phyloP scores from a whole-genome alignment of 30 jellyfish, hydroid and myxozoan species.

The Haliclystus octoradiatus region DNA sequence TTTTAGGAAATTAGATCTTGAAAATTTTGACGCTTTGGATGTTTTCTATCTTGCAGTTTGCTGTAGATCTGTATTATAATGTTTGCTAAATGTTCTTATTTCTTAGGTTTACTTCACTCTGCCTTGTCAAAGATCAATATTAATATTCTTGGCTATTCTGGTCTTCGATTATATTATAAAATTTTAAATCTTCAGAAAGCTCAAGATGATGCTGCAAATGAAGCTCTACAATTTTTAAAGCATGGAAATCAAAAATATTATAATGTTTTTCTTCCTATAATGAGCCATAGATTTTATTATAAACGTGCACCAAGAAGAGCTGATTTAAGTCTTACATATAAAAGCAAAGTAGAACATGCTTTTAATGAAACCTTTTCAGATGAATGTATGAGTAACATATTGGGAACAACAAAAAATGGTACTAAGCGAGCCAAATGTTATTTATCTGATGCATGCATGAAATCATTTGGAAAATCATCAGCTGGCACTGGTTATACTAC shows the following conservation, averaged over 20 bases:
- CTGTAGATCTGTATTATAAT: too few relatives aligned
- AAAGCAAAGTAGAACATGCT: neutral
- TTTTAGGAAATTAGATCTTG: too few relatives aligned
- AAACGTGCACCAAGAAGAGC: neutral
- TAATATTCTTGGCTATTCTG: neutral
- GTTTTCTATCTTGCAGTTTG: too few relatives aligned
- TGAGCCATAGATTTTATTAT: too few relatives aligned
- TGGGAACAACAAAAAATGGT: neutral
- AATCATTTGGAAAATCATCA: neutral
- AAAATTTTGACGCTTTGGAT: too few relatives aligned
- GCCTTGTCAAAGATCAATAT: too few relatives aligned
- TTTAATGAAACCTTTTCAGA: neutral
- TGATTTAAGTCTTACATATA: neutral
- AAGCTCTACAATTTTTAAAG: neutral
- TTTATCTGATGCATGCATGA: conserved; percentile 7
- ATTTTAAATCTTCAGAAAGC: neutral
- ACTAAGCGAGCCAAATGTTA: neutral
- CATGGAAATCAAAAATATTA: neutral
- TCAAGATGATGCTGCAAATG: neutral
- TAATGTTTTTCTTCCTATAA: too few relatives aligned
- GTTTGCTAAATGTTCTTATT: too few relatives aligned
- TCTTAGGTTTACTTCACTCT: too few relatives aligned
- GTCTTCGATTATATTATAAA: neutral
- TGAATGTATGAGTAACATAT: neutral
- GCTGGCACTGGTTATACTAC: conserved; percentile 2